Evolutionary conservation across 2,888 invertebrate species (phyloP), one percentile per base, ranked within the genome.

Genomic region (Allolobophora icterica): DNA sequence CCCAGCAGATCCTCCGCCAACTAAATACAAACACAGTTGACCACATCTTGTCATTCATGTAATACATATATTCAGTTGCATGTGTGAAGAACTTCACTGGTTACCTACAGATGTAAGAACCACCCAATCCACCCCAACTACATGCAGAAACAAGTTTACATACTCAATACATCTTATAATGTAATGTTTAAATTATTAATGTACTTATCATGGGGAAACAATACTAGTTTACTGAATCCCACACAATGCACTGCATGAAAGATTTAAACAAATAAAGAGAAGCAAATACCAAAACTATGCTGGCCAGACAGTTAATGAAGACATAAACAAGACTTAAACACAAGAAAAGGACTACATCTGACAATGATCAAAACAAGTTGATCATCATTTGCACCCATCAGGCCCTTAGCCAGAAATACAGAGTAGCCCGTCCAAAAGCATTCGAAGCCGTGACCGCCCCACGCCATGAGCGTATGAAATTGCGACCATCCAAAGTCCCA

Each of bases 1-100:
- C 4, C 94, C 94, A 19, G 94, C 94, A n/a, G 94, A 92, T 2
- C 94, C 94, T 11, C 93, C 94, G 40, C 94, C 94, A 90, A 94
- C 94, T 94, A 89, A 30, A 90, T 30, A 58, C 38, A 52, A 38
- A 35, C 30, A 38, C 30, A 58, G 21, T 34, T 40, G 8, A 21
- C 21, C 8, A 34, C 52, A 45, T 45, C 33, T 58, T 58, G 40
- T 83, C 35, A 40, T 40, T 40, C 83, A 90, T 13, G n/a, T 34
- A 34, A 38, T 34, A 52, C n/a, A 71, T 4, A 38, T 35, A 89
- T 35, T 8, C 89, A 71, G 71, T 71, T 71, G 30, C n/a, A 71
- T n/a, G n/a, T 1, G 11, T 8, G 4, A 71, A n/a, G 30, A 71
- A 71, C 71, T 71, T 8, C 71, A n/a, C n/a, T 71, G n/a, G 30